Evolutionary conservation across 2,888 invertebrate genomes (phyloP).

Genomic region (Eupithecia tripunctaria): DNA sequence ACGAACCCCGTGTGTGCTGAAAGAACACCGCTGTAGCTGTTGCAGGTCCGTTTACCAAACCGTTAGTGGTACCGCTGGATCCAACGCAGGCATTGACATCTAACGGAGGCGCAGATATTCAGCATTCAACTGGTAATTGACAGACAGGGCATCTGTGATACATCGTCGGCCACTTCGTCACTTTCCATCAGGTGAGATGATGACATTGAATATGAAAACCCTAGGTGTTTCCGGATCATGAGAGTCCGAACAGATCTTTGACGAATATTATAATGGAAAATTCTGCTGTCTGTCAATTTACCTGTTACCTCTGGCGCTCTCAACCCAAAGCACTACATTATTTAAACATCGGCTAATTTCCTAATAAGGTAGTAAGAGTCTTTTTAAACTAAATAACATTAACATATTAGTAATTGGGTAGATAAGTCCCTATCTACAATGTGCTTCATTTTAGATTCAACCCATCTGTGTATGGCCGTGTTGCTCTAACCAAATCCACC

Average conservation of each 20-base stretch:
- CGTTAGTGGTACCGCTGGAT: no score
- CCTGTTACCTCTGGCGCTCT: background rate
- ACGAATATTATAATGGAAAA: background rate
- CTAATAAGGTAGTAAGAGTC: background rate
- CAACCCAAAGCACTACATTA: background rate
- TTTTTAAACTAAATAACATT: background rate
- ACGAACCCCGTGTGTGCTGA: no score
- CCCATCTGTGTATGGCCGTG: background rate
- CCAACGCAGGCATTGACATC: no score
- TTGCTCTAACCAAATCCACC: constrained; percentile 14
- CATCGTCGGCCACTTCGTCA: no score
- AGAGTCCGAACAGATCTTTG: background rate
- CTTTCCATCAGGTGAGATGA: no score
- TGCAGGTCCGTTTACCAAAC: no score
- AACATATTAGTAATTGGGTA: background rate
- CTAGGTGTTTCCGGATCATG: background rate
- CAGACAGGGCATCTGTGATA: no score
- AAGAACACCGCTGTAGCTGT: no score
- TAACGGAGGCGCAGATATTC: no score
- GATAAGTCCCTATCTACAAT: no score
- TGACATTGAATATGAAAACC: no score
- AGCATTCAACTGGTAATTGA: no score
- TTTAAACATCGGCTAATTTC: background rate
- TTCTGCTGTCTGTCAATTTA: background rate
- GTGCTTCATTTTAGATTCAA: background rate